Conservation (phyloP, 2,888 invertebrate genomes). For the Rhogogaster chlorosoma region DNA sequence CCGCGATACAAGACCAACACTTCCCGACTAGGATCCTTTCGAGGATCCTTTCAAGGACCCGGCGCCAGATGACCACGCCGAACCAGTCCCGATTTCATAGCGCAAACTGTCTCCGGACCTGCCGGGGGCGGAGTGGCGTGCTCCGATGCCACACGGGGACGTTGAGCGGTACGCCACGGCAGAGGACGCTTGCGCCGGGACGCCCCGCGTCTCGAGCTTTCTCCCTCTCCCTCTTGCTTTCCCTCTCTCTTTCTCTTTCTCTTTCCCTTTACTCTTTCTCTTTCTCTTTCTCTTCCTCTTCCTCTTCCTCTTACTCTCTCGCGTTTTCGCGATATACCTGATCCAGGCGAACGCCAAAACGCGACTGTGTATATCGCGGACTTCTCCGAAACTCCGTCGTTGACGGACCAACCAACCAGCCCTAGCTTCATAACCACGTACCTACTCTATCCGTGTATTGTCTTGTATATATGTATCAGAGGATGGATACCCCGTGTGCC, state of each 20-base stretch:
- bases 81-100: conserved; percentile 36
- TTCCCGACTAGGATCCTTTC: neutral
- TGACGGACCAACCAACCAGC: conserved; percentile 21
- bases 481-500: neutral
- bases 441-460: neutral
- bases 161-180: conserved; percentile 49
- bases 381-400: neutral
- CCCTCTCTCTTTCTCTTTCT: conserved; percentile 36
- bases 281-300: conserved; percentile 36
- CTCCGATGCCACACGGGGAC: conserved; percentile 61
- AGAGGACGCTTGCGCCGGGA: conserved; percentile 49
- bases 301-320: neutral
- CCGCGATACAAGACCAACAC: neutral
- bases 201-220: conserved; percentile 53
- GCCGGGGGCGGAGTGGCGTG: conserved; percentile 75
- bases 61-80: conserved; percentile 23
- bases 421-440: neutral
- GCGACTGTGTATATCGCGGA: conserved; percentile 17
- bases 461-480: neutral
- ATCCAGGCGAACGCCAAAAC: conserved; percentile 6
- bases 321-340: conserved; percentile 6
- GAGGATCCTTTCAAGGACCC: conserved; percentile 37
- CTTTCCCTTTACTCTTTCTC: conserved; percentile 42
- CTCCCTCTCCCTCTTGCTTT: conserved; percentile 44
- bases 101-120: conserved; percentile 59